Base-by-base conservation (phyloP, 2,113 vertebrate genomes). In the Sebastes fasciatus region DNA sequence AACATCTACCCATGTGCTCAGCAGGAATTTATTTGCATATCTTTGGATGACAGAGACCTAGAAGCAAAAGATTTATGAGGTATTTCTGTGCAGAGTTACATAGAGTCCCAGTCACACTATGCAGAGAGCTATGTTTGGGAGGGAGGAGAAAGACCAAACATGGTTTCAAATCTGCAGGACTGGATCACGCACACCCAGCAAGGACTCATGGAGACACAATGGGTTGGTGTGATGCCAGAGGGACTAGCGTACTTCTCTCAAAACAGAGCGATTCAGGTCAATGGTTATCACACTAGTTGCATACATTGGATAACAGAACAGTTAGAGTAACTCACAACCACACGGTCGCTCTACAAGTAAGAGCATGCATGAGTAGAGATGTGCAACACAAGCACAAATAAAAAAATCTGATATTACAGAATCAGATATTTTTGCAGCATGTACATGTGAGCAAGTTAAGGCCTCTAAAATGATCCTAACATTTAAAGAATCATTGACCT, bases 241-340 rank as follows among this genome's bases (percentile, higher is more conserved):
- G 34, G 46, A 12, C 73, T 61, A 9, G 66, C 3, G n/a, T 61
- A 54, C 21, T 19, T 42, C 26, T 26, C 17, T 12, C 42, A 73
- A 55, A 84, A 52, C 68, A 68, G n/a, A 14, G 45, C 14, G 6
- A 13, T 60, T 69, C 21, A 74, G 74, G 63, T 68, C 69, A 74
- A 54, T 14, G 40, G 55, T 78, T 82, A 65, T 51, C 51, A 43
- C 16, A 67, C 5, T 51, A 11, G 61, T 48, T 17, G 8, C 16
- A 4, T 23, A 55, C 4, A 34, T 12, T 17, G 46, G 54, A 14
- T 48, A 52, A 45, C 19, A 76, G 34, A 4, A 51, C 17, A 51
- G 23, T 23, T 10, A 65, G 49, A 21, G 43, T 58, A 8, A 62
- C 74, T 26, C 51, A 16, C 68, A 19, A 46, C n/a, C 34, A n/a